Evolutionary conservation across 92 coral and sea anemone genomes (phyloP).

Genomic region (Desmophyllum pertusum): DNA sequence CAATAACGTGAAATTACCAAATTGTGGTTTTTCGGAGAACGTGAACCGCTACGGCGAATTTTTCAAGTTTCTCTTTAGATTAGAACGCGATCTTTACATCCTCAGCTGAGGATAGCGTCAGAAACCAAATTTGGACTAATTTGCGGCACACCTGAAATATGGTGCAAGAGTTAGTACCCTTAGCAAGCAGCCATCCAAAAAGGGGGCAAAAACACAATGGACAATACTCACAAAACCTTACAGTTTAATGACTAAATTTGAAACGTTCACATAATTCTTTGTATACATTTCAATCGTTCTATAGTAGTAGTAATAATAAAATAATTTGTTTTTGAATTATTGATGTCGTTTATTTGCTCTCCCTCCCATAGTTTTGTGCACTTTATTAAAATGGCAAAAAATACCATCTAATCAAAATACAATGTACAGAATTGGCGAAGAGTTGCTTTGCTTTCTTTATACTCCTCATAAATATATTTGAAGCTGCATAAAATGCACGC

Average conservation of each 20-base stretch:
- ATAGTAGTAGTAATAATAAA: background rate
- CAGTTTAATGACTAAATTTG: background rate
- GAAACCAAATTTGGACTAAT: no score
- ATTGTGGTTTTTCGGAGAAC: no score
- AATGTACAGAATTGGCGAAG: background rate
- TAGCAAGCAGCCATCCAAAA: no score
- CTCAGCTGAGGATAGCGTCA: no score
- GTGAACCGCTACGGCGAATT: no score
- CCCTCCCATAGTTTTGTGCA: background rate
- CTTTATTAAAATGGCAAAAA: background rate
- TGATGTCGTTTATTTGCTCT: background rate
- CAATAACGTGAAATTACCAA: no score
- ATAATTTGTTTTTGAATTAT: background rate
- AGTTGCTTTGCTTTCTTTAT: slow-evolving; percentile 7
- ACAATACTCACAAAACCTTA: background rate
- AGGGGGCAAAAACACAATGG: background rate
- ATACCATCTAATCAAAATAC: background rate
- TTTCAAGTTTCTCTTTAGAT: no score
- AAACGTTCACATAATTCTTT: background rate
- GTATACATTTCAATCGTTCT: background rate
- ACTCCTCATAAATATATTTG: background rate
- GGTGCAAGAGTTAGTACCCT: no score
- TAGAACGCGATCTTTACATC: no score
- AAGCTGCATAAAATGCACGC: background rate
- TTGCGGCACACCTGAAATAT: no score